phyloP scores from a whole-genome alignment of 2,888 invertebrate genomes.

The Rotaria magnacalcarata region DNA sequence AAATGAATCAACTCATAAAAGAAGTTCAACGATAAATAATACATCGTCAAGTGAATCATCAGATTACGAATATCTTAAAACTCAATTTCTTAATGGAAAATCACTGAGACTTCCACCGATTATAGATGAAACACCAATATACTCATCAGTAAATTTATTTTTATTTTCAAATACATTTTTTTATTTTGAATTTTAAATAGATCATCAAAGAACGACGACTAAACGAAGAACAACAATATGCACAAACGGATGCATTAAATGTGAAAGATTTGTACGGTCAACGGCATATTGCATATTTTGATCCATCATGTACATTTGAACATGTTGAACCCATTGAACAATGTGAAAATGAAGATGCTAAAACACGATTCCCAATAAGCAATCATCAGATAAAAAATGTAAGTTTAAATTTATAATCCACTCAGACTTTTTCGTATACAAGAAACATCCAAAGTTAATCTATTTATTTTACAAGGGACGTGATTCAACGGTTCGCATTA shows the following conservation, averaged over 20 bases:
- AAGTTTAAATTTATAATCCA: no score
- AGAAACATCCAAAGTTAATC: no score
- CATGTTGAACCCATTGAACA: background rate
- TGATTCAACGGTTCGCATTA: background rate
- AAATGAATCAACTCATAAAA: background rate
- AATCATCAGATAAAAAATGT: background rate
- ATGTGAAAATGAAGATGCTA: background rate
- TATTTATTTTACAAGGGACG: background rate
- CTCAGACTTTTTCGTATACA: background rate
- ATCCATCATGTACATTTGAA: background rate
- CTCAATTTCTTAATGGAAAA: background rate
- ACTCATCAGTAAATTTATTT: background rate
- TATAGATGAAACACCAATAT: background rate
- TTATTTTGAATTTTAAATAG: background rate
- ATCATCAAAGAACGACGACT: background rate
- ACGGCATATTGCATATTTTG: slow-evolving; percentile 19
- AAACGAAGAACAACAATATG: background rate
- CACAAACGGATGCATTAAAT: background rate
- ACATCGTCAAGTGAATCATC: background rate
- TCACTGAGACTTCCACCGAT: background rate
- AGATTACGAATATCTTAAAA: background rate
- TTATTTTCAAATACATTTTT: background rate
- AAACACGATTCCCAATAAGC: background rate
- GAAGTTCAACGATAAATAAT: background rate
- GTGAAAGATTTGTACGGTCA: background rate